These are phyloP conservation scores for Cryptomyrus ogoouensis DNA, from an alignment of 2,113 vertebrate species.

Conservation along the genomic window DNA sequence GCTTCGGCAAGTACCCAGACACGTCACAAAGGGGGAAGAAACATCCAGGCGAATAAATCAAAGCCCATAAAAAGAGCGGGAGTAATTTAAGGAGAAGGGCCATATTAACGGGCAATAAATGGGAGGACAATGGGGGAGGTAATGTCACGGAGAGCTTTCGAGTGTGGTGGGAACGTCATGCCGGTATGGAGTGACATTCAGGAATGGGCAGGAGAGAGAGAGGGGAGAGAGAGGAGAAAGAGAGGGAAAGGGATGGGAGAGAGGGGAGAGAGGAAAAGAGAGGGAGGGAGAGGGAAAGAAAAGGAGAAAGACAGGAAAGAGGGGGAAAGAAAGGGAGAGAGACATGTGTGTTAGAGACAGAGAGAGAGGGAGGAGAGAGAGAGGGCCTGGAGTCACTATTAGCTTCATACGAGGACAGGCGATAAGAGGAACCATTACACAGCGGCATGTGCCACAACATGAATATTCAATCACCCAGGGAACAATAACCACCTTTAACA, in stretches of 20 bases:
- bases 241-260: not conserved
- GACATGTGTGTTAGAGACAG: no score
- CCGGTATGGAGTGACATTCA: not conserved
- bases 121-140: not conserved
- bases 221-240: not conserved
- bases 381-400: not conserved
- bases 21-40: not conserved
- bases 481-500: not conserved
- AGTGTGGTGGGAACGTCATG: not conserved
- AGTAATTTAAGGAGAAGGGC: slow-evolving; percentile 6
- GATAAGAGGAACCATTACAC: not conserved
- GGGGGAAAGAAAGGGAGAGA: not conserved
- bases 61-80: not conserved
- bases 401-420: not conserved
- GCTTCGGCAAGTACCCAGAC: not conserved
- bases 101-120: not conserved
- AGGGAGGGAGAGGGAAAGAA: no score
- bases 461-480: not conserved
- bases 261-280: not conserved
- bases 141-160: not conserved
- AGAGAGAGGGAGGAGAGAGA: not conserved
- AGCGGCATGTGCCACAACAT: not conserved
- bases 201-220: not conserved
- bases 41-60: not conserved
- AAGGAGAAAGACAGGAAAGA: no score